Conservation (phyloP, 2,888 invertebrate genomes). For the Rosalia funebris region DNA sequence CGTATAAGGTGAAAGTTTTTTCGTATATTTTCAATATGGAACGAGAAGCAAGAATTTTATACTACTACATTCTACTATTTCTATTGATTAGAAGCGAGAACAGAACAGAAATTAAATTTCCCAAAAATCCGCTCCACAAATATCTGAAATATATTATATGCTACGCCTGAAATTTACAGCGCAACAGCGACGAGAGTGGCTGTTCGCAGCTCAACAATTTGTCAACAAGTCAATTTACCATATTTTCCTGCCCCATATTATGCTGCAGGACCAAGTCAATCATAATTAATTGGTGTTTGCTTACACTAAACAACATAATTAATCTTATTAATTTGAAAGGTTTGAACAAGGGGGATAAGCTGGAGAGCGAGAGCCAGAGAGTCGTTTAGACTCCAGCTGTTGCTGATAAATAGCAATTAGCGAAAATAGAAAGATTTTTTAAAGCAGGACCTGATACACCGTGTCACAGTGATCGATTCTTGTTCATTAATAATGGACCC, state of each 20-base stretch:
- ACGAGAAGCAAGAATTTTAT: too few species aligned
- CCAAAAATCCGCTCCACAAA: too few species aligned
- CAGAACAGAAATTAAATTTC: too few species aligned
- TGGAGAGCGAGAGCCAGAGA: slow-evolving; percentile 5
- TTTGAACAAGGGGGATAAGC: slow-evolving; percentile 37
- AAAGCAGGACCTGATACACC: neutral
- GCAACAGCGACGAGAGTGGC: too few species aligned
- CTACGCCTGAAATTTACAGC: too few species aligned
- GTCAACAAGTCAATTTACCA: slow-evolving; percentile 21
- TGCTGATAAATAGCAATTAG: slow-evolving; percentile 34
- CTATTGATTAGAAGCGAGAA: too few species aligned
- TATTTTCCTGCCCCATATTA: slow-evolving; percentile 33
- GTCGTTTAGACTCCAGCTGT: slow-evolving; percentile 30
- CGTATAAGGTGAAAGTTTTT: too few species aligned
- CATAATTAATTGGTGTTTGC: slow-evolving; percentile 43
- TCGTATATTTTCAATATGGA: too few species aligned
- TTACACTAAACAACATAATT: slow-evolving; percentile 40
- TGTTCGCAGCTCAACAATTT: slow-evolving; percentile 12
- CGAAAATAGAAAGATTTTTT: neutral
- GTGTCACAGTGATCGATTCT: too few species aligned
- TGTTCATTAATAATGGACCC: too few species aligned
- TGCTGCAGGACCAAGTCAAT: slow-evolving; percentile 40
- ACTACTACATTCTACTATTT: too few species aligned
- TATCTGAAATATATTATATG: too few species aligned
- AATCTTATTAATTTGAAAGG: slow-evolving; percentile 45